Conservation (phyloP, 2,888 invertebrate species). For the Patella depressa region DNA sequence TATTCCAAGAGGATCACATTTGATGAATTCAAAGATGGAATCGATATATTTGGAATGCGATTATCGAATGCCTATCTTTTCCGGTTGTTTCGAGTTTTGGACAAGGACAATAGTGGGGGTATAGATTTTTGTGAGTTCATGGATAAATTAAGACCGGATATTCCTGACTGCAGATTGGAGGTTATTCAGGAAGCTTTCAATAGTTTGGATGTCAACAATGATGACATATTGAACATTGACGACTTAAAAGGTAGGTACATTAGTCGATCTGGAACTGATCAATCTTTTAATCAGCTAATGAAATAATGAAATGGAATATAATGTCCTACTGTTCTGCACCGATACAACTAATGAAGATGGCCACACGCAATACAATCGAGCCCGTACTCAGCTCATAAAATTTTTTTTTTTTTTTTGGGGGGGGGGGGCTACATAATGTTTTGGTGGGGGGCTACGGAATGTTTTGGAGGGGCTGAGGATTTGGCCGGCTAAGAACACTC, state of each 20-base stretch:
- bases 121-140: constrained; percentile 65
- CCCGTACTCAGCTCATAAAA: too few species aligned
- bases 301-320: too few species aligned
- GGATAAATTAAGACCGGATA: constrained; percentile 48
- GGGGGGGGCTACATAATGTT: too few species aligned
- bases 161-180: constrained; percentile 43
- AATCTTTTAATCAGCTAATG: too few species aligned
- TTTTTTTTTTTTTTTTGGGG: too few species aligned
- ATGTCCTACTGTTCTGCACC: too few species aligned
- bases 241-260: constrained; percentile 55
- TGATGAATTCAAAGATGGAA: constrained; percentile 55
- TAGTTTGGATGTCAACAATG: constrained; percentile 54
- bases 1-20: constrained; percentile 51
- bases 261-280: background rate
- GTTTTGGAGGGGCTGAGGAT: too few species aligned
- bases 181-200: constrained; percentile 58
- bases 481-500: too few species aligned
- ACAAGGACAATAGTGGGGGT: constrained; percentile 51
- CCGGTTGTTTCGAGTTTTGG: constrained; percentile 50
- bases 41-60: constrained; percentile 49
- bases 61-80: constrained; percentile 52
- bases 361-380: too few species aligned
- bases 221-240: constrained; percentile 52
- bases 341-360: too few species aligned
- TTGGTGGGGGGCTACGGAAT: too few species aligned